Base-by-base conservation (phyloP, 2,797 vertebrate genomes). In the Emydoidea blandingii region DNA sequence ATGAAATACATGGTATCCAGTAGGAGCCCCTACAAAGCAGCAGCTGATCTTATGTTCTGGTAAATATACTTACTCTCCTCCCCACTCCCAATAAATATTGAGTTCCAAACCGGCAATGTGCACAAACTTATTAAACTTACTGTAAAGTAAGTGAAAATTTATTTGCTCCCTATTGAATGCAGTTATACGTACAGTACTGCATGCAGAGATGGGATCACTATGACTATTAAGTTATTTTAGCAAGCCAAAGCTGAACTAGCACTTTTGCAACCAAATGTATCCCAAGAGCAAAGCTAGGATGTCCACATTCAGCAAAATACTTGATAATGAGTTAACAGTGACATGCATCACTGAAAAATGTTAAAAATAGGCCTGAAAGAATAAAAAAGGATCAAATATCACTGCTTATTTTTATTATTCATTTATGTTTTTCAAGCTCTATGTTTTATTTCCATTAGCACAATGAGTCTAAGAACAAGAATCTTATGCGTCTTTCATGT, bases 381-480 rank as follows among this genome's bases (percentile, higher is more conserved):
- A 21, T 57, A n/a, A 74, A 87, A 1, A 84, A 81, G 87, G 86
- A 93, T 93, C 76, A 92, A n/a, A 78, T 78, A 78, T 49, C 74
- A 29, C 27, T 31, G 56, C 56, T 88, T 89, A 85, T 44, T 78
- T 53, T 74, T 95, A 52, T 56, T 85, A 81, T 79, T 92, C 50
- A 87, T 79, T 85, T 94, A 88, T 27, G 90, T 94, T 95, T 94
- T 89, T 96, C 81, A 87, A 86, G 85, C 79, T 84, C 56, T 94
- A 2, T 89, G 85, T 82, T 91, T 91, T 57, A 94, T 86, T 94
- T 23, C 85, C 83, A 84, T 93, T 94, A 97, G 95, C 94, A 87
- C 94, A 96, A 90, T 15, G 76, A 14, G 53, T 80, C 85, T 97
- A 96, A 95, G 95, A 97, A 96, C 96, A 97, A 90, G 84, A 95